A percentile compares a stretch with the other conserved stretches of the same genome.
These are phyloP conservation scores for Tachina lurida DNA, from an alignment of 2,888 invertebrate genomes.

Conservation along the genomic window DNA sequence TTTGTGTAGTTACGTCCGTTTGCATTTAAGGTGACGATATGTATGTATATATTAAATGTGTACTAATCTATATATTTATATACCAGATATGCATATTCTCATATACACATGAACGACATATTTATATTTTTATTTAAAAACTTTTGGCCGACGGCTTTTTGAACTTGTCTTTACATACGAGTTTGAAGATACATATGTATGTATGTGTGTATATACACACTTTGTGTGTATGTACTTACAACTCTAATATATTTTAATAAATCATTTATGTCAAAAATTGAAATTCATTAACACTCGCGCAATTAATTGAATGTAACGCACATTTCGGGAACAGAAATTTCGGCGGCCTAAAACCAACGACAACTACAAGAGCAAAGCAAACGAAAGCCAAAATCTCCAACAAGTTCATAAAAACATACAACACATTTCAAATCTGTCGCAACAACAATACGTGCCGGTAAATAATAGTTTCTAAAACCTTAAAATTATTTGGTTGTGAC, in stretches of 20 bases:
- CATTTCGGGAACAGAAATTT: slow-evolving; percentile 8
- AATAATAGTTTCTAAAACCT: slow-evolving; percentile 35
- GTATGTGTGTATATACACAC: background rate
- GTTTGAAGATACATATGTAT: background rate
- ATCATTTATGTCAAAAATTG: slow-evolving; percentile 47
- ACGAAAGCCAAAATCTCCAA: slow-evolving; percentile 6
- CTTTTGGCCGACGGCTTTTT: slow-evolving; percentile 30
- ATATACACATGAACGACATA: background rate
- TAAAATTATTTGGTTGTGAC: slow-evolving; percentile 26
- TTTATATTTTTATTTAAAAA: background rate
- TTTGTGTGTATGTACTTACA: too few relatives aligned
- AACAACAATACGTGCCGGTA: slow-evolving; percentile 47
- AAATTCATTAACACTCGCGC: slow-evolving; percentile 63
- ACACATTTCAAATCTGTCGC: slow-evolving; percentile 39
- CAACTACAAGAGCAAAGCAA: slow-evolving; percentile 8
- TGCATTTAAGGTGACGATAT: too few relatives aligned
- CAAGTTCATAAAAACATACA: slow-evolving; percentile 35
- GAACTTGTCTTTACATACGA: background rate
- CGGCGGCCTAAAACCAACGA: slow-evolving; percentile 14
- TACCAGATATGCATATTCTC: background rate
- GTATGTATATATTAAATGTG: too few relatives aligned
- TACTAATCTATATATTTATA: background rate
- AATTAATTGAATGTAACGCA: slow-evolving; percentile 52
- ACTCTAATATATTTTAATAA: background rate
- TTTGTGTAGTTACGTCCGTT: too few relatives aligned